A percentile compares a stretch with the other conserved stretches of the same genome.
These are phyloP conservation scores for Euplexia lucipara DNA, from an alignment of 2,888 invertebrate species.

Conservation along the genomic window DNA sequence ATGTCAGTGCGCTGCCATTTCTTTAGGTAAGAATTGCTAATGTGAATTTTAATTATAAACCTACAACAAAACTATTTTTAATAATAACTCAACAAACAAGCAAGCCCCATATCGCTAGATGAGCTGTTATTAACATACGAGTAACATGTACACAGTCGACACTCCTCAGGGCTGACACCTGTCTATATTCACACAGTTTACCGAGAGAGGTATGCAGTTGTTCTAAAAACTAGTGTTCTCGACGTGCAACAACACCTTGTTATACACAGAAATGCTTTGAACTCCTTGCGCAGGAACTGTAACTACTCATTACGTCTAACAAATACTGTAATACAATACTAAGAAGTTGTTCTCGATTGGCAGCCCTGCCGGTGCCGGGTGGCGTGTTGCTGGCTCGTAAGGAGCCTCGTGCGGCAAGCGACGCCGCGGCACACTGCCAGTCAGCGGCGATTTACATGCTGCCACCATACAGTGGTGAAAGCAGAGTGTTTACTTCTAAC, in stretches of 20 bases:
- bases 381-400: constrained; percentile 16
- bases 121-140: constrained; percentile 1
- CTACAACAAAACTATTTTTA: not conserved
- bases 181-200: not conserved
- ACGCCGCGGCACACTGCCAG: constrained; percentile 1
- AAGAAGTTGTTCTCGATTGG: constrained; percentile 5
- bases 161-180: not conserved
- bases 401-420: not conserved
- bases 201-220: not conserved
- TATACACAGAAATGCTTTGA: not conserved
- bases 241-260: not conserved
- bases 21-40: not conserved
- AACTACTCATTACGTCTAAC: constrained; percentile 3
- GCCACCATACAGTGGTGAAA: not conserved
- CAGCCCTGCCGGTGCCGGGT: not conserved
- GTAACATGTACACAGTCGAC: constrained; percentile 3
- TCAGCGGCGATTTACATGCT: not conserved
- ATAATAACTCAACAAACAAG: not conserved
- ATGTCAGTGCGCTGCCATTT: not conserved
- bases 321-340: constrained; percentile 10
- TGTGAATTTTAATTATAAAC: not conserved
- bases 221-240: not conserved
- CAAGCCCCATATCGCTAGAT: not conserved
- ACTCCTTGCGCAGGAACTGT: not conserved
- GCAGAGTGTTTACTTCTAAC: constrained; percentile 2